Percentiles rank a stretch among this genome's conserved stretches.
phyloP scores from a whole-genome alignment of 2,113 vertebrate species.

The Zeus faber region DNA sequence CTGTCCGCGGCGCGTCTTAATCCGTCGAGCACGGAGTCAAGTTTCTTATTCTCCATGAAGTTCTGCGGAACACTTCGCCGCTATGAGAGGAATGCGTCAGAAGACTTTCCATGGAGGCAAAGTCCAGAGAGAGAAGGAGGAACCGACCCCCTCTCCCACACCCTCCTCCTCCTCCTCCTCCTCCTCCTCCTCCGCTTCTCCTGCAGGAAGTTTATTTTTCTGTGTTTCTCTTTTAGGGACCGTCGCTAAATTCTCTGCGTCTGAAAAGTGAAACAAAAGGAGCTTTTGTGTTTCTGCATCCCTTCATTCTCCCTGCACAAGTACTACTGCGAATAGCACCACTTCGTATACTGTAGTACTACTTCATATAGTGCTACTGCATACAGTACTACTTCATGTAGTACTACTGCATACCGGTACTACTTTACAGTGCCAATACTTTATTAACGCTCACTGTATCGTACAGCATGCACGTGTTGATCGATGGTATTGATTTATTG shows the following conservation, averaged over 20 bases:
- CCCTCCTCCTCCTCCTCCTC: constrained; percentile 33
- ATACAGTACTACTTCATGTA: too few relatives aligned
- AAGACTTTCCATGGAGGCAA: constrained; percentile 24
- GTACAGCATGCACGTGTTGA: too few relatives aligned
- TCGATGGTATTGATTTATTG: too few relatives aligned
- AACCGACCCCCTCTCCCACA: constrained; percentile 15
- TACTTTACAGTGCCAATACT: too few relatives aligned
- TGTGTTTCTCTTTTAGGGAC: constrained; percentile 41
- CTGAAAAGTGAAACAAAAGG: constrained; percentile 39
- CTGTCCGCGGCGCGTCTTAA: background rate
- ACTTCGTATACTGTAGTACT: too few relatives aligned
- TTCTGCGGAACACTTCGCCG: background rate
- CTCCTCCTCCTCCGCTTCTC: background rate
- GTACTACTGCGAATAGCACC: too few relatives aligned
- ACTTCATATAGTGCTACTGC: too few relatives aligned
- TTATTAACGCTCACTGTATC: too few relatives aligned
- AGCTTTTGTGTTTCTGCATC: constrained; percentile 47
- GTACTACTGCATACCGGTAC: too few relatives aligned
- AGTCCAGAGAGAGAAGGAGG: constrained; percentile 23
- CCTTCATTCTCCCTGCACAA: too few relatives aligned
- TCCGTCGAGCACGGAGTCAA: background rate
- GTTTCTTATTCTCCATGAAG: background rate
- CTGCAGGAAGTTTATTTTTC: constrained; percentile 23
- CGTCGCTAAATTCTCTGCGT: constrained; percentile 43
- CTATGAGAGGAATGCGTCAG: constrained; percentile 36